Percentiles rank a stretch among this genome's conserved stretches.
These are phyloP conservation scores for Polydrusus pterygomalis DNA, from an alignment of 2,888 invertebrate species.

Conservation along the genomic window DNA sequence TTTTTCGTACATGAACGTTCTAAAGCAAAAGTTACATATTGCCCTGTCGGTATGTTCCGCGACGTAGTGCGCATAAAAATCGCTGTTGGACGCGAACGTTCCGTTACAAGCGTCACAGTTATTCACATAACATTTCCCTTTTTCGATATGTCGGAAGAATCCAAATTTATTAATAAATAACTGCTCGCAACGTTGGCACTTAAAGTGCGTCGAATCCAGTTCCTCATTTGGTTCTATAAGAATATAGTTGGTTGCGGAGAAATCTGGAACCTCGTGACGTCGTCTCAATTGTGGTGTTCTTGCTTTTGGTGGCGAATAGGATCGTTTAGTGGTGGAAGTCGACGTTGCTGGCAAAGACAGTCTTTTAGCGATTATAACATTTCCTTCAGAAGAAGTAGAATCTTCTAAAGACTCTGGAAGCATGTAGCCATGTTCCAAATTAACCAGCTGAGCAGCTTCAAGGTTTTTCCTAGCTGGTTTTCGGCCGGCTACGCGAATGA, in stretches of 20 bases:
- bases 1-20: constrained; percentile 71
- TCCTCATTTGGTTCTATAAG: constrained; percentile 67
- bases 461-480: constrained; percentile 36
- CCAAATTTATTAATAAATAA: constrained; percentile 70
- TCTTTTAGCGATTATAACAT: constrained; percentile 53
- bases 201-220: constrained; percentile 68
- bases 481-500: constrained; percentile 10
- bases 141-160: constrained; percentile 70
- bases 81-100: constrained; percentile 67
- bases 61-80: constrained; percentile 69
- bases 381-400: constrained; percentile 24
- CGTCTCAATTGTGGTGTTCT: constrained; percentile 63
- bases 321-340: constrained; percentile 43
- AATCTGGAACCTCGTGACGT: constrained; percentile 69
- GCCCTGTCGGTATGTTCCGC: constrained; percentile 68
- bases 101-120: constrained; percentile 69
- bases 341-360: constrained; percentile 50
- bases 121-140: constrained; percentile 70
- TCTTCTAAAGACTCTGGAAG: constrained; percentile 58
- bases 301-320: constrained; percentile 56
- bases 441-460: constrained; percentile 63
- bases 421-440: constrained; percentile 70
- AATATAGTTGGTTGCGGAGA: constrained; percentile 68
- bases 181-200: constrained; percentile 70
- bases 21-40: constrained; percentile 70